phyloP scores from a whole-genome alignment of 2,113 vertebrate species.

The Merops nubicus region DNA sequence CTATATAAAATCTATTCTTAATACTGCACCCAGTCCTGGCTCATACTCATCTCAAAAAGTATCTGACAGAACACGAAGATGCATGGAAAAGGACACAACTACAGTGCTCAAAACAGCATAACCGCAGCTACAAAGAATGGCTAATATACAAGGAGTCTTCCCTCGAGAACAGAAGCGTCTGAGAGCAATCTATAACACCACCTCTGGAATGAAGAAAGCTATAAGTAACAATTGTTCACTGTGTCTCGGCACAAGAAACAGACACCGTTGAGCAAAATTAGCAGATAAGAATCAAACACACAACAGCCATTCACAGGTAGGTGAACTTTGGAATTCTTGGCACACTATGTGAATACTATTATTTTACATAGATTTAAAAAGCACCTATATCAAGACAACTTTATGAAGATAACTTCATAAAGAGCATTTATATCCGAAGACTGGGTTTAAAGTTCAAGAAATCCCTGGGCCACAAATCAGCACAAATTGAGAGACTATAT shows the following conservation, averaged over 20 bases:
- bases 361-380: neutral
- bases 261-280: neutral
- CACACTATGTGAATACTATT: neutral
- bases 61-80: neutral
- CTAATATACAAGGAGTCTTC: neutral
- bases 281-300: neutral
- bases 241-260: neutral
- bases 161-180: neutral
- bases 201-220: neutral
- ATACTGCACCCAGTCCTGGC: neutral
- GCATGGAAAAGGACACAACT: rapidly evolving
- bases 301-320: neutral
- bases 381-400: neutral
- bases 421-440: neutral
- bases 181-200: neutral
- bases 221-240: neutral
- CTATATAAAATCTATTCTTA: neutral
- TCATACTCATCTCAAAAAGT: neutral
- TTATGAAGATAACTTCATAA: neutral
- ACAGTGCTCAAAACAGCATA: neutral
- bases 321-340: neutral
- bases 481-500: neutral
- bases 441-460: neutral
- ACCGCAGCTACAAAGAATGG: neutral
- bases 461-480: neutral